phyloP scores from a whole-genome alignment of 2,797 vertebrate genomes.

The Muraenolepis orangiensis region DNA sequence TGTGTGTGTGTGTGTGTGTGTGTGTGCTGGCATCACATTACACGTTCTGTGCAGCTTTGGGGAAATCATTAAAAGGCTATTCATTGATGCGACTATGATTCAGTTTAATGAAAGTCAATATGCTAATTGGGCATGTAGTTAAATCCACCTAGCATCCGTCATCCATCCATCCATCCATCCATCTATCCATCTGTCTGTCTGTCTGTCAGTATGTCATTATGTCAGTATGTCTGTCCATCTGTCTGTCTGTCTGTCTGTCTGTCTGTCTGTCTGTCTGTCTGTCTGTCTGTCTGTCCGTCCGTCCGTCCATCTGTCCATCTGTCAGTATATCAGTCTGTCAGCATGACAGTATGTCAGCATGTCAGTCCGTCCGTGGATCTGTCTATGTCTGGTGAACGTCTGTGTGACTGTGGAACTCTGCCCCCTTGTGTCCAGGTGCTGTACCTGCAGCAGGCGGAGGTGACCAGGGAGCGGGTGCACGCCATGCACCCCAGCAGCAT shows the following conservation, averaged over 20 bases:
- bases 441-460: slow-evolving; percentile 73
- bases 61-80: neutral
- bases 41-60: no score
- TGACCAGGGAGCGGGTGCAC: slow-evolving; percentile 80
- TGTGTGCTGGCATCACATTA: no score
- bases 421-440: slow-evolving; percentile 67
- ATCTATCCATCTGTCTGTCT: neutral
- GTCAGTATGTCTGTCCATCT: neutral
- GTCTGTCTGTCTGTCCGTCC: neutral
- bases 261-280: neutral
- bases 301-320: neutral
- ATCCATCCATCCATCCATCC: no score
- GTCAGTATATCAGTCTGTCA: neutral
- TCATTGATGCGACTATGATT: neutral
- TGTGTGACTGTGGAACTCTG: neutral
- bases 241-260: neutral
- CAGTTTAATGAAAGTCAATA: neutral
- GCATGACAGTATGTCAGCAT: neutral
- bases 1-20: no score
- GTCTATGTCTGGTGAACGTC: neutral
- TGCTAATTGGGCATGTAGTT: no score
- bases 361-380: neutral
- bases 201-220: neutral
- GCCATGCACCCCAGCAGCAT: slow-evolving; percentile 86
- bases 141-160: no score